phyloP scores from a whole-genome alignment of 2,888 invertebrate genomes.

The Uloborus plumipes region DNA sequence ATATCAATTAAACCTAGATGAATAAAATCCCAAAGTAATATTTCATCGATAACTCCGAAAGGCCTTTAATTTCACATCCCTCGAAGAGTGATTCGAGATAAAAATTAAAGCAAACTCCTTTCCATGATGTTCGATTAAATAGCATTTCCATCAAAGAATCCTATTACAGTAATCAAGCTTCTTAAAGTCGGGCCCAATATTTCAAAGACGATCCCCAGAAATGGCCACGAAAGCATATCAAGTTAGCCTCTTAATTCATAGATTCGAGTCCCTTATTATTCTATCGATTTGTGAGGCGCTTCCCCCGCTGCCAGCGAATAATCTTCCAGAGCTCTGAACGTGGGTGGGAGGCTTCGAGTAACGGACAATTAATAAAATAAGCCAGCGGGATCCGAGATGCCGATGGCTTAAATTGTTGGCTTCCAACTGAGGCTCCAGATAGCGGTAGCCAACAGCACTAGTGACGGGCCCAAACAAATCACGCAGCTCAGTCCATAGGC shows the following conservation, averaged over 20 bases:
- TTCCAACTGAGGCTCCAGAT: conserved; percentile 8
- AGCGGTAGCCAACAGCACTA: not conserved
- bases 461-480: conserved; percentile 46
- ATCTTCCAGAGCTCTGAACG: conserved; percentile 12
- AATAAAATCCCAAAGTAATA: too few species aligned
- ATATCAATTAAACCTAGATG: too few species aligned
- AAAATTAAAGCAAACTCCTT: too few species aligned
- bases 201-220: not conserved
- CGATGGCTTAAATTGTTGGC: conserved; percentile 38
- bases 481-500: conserved; percentile 24
- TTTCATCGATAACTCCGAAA: too few species aligned
- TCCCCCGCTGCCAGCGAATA: conserved; percentile 51
- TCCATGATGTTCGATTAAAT: too few species aligned
- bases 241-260: conserved; percentile 44
- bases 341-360: conserved; percentile 42
- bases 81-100: too few species aligned
- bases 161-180: too few species aligned
- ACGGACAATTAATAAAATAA: conserved; percentile 42
- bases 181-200: too few species aligned
- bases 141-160: too few species aligned
- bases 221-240: conserved; percentile 32
- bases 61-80: too few species aligned
- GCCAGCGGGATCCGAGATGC: conserved; percentile 28
- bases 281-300: conserved; percentile 39
- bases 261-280: conserved; percentile 26